Percentiles rank a stretch among this genome's conserved stretches.
Evolutionary conservation across 1,140 invertebrate genomes (phyloP).

Genomic region (Caenorhabditis latens): DNA sequence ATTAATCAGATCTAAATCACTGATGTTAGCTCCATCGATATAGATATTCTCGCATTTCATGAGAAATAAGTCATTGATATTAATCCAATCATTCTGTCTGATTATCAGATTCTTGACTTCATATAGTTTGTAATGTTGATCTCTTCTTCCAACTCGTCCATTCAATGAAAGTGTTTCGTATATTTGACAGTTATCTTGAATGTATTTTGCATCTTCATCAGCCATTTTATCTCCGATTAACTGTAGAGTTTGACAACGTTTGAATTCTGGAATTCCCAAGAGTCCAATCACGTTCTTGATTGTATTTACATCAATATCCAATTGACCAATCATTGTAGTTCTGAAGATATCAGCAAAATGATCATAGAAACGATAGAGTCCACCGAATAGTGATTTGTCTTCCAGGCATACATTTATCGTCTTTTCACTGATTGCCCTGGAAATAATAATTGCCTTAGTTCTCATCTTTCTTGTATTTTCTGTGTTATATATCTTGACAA

Average conservation of each 20-base stretch:
- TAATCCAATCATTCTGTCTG: background rate
- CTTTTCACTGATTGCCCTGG: background rate
- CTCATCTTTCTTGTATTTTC: too few species aligned
- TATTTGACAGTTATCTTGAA: background rate
- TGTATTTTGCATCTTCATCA: background rate
- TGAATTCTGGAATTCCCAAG: background rate
- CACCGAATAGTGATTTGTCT: background rate
- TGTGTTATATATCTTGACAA: too few species aligned
- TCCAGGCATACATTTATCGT: background rate
- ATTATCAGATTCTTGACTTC: background rate
- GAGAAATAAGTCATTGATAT: background rate
- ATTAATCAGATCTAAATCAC: background rate
- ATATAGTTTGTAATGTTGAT: background rate
- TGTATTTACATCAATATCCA: background rate
- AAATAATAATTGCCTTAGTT: background rate
- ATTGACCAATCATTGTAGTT: background rate
- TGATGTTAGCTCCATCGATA: background rate
- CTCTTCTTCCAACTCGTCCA: background rate
- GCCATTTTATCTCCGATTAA: background rate
- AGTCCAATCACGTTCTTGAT: background rate
- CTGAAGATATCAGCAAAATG: background rate
- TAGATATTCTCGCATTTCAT: slow-evolving; percentile 3
- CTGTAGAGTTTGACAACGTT: background rate
- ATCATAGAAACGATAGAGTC: background rate
- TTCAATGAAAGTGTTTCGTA: background rate